Evolutionary conservation across 2,797 vertebrate species (phyloP).

Genomic region (Leptoclinus maculatus): DNA sequence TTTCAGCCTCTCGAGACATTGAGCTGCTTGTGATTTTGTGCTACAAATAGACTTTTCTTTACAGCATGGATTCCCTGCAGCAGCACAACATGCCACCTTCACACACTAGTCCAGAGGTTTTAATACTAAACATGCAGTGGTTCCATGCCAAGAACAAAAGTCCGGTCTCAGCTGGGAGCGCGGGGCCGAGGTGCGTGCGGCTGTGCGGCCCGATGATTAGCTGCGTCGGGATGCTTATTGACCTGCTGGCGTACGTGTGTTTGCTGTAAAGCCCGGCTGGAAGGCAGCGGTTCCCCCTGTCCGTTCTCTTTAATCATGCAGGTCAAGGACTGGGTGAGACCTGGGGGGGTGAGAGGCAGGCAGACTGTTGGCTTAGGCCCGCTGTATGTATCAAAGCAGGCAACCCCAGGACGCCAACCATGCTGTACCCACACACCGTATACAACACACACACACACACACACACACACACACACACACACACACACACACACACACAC

Average conservation of each 20-base stretch:
- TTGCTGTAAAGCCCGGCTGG: constrained; percentile 73
- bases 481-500: constrained; percentile 60
- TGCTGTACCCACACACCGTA: constrained; percentile 78
- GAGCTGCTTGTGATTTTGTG: constrained; percentile 15
- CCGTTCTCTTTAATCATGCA: constrained; percentile 85
- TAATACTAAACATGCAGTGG: constrained; percentile 79
- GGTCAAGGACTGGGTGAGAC: constrained; percentile 76
- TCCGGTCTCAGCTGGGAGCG: constrained; percentile 68
- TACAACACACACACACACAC: constrained; percentile 65
- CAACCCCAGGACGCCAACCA: constrained; percentile 82
- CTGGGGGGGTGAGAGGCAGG: constrained; percentile 70
- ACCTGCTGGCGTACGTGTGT: constrained; percentile 69
- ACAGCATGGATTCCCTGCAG: constrained; percentile 48
- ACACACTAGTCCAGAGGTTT: constrained; percentile 58
- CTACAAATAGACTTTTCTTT: constrained; percentile 38
- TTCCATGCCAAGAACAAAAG: constrained; percentile 80
- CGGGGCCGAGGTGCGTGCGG: constrained; percentile 62
- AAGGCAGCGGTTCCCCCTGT: constrained; percentile 74
- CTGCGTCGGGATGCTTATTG: constrained; percentile 75
- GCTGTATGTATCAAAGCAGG: constrained; percentile 85
- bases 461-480: constrained; percentile 66
- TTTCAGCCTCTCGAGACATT: background rate
- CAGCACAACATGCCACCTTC: constrained; percentile 44
- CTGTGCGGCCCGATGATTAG: constrained; percentile 76
- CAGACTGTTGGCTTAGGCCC: constrained; percentile 77